Conservation (phyloP, 2,113 vertebrate species). For the Mustela nigripes region DNA sequence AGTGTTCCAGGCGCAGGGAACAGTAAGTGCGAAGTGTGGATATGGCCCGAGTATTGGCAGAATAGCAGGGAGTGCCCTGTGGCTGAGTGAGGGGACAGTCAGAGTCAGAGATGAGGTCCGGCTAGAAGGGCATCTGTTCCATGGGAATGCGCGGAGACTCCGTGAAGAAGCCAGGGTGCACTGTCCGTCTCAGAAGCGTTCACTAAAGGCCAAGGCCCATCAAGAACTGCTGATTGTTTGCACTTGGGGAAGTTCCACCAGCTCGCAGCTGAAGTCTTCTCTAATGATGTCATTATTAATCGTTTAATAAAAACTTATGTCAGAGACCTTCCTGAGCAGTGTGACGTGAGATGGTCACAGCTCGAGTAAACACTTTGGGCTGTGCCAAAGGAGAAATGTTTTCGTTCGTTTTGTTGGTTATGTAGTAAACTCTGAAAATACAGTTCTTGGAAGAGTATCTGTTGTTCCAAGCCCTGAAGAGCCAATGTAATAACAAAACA, state of each 20-base stretch:
- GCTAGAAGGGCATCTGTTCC: not conserved
- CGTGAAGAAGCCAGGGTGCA: not conserved
- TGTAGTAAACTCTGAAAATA: conserved; percentile 72
- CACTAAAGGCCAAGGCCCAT: not conserved
- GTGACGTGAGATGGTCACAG: conserved; percentile 47
- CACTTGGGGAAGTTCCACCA: conserved; percentile 57
- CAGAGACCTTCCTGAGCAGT: conserved; percentile 70
- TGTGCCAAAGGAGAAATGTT: conserved; percentile 68
- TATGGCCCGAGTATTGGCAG: not conserved
- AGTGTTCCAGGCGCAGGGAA: not conserved
- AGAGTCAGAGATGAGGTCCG: not conserved
- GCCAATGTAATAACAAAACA: conserved; percentile 60
- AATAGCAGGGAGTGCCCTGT: not conserved
- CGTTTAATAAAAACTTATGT: conserved; percentile 73
- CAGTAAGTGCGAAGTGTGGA: not conserved
- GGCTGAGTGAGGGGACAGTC: not conserved
- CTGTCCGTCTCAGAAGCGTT: not conserved
- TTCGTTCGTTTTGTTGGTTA: conserved; percentile 63
- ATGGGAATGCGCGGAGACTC: not conserved
- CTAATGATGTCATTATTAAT: conserved; percentile 74
- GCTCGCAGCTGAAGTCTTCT: conserved; percentile 71
- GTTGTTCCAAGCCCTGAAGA: conserved; percentile 39
- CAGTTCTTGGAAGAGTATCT: conserved; percentile 50
- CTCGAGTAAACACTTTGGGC: conserved; percentile 65
- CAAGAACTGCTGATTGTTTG: not conserved